A percentile compares a stretch with the other conserved stretches of the same genome.
These are phyloP conservation scores for Macaria notata DNA, from an alignment of 2,888 invertebrate genomes.

Conservation along the genomic window DNA sequence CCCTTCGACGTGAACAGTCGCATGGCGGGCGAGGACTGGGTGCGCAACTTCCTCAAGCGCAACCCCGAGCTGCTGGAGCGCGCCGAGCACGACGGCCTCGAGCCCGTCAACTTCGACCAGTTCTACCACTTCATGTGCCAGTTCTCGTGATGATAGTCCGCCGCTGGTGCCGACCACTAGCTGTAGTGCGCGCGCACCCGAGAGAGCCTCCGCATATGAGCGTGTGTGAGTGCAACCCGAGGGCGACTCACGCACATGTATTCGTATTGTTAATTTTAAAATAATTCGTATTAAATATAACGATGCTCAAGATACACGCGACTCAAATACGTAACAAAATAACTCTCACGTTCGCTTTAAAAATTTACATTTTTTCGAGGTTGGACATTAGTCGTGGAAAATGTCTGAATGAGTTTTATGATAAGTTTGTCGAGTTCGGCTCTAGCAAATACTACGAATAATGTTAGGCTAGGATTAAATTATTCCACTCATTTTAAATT, in stretches of 20 bases:
- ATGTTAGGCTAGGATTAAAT: slow-evolving; percentile 2
- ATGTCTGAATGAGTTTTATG: slow-evolving; percentile 5
- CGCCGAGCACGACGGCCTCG: slow-evolving; percentile 66
- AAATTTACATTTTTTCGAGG: slow-evolving; percentile 13
- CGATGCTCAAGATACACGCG: slow-evolving; percentile 37
- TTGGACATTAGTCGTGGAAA: slow-evolving; percentile 12
- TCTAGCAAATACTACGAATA: slow-evolving; percentile 4
- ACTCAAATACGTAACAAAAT: slow-evolving; percentile 24
- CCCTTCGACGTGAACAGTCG: slow-evolving; percentile 73
- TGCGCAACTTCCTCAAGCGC: slow-evolving; percentile 74
- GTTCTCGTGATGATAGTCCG: slow-evolving; percentile 63
- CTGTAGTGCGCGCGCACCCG: slow-evolving; percentile 46
- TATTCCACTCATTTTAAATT: too few species aligned
- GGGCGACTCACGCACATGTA: slow-evolving; percentile 35
- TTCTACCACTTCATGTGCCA: slow-evolving; percentile 79
- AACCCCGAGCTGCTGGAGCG: slow-evolving; percentile 70
- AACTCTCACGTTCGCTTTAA: slow-evolving; percentile 22
- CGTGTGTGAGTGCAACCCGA: slow-evolving; percentile 44
- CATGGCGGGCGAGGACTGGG: slow-evolving; percentile 80
- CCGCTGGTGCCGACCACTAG: slow-evolving; percentile 34
- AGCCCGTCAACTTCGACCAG: slow-evolving; percentile 77
- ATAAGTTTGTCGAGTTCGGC: slow-evolving; percentile 7
- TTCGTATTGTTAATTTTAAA: slow-evolving; percentile 39
- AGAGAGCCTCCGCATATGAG: slow-evolving; percentile 51
- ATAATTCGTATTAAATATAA: slow-evolving; percentile 26